Evolutionary conservation across 2,113 vertebrate genomes (phyloP), one percentile per base, ranked within the genome.

Genomic region (Siphamia tubifer): DNA sequence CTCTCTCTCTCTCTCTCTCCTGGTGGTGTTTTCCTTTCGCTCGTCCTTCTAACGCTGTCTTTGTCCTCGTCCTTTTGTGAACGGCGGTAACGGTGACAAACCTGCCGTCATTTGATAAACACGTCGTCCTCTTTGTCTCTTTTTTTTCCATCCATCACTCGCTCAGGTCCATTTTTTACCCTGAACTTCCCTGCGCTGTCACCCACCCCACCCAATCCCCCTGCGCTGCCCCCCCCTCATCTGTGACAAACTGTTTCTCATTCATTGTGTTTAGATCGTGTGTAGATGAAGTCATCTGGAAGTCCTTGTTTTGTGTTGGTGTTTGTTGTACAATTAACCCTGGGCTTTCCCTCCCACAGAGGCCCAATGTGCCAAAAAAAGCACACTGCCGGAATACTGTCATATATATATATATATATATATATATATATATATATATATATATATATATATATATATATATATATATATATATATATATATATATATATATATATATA

Each of bases 21-120:
- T 25, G 5, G 11, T 16, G n/a, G n/a, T n/a, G n/a, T 5, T 13
- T 27, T 31, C 28, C 43, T 32, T 9, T 17, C 20, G 23, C 60
- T 43, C 49, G 43, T 39, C 39, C 44, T n/a, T 48, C 47, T 68
- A 51, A 77, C 49, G 49, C 60, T 76, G 72, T 51, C 77, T 82
- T 77, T 87, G 73, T 88, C 82, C 74, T 73, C 76, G 74, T 11
- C 61, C 60, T 48, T 47, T 47, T 68, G 25, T 16, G 13, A 35
- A 20, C 21, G 0, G 0, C 7, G 25, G 27, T 39, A 23, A 20
- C 11, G 17, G 42, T 52, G 60, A 77, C 45, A 47, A 58, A 70
- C 70, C 56, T 54, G 2, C 39, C 43, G 8, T 28, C 38, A n/a
- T 66, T 83, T 81, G 77, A 84, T 68, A 74, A 82, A 75, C 77